Base-by-base conservation (phyloP, 2,888 invertebrate genomes). In the Prionchulus punctatus region DNA sequence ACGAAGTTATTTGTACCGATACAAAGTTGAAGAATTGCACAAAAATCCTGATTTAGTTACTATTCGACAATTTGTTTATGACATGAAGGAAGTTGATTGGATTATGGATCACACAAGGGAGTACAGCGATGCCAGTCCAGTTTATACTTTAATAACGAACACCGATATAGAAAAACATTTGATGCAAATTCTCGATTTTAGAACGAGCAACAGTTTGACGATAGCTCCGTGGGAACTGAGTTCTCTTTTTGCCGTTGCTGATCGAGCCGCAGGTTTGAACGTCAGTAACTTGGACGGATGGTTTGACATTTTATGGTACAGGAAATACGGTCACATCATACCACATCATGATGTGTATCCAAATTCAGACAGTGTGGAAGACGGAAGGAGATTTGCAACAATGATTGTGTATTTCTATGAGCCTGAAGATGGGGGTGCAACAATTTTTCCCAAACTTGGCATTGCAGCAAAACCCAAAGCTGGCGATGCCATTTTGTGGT, bases 401-500 rank as follows among this genome's bases (percentile, higher is more conserved):
- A 12, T 49, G 50, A 49, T 49, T 12, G 30, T 49, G 3, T 49
- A 49, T 49, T 49, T 49, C 12, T 12, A 45, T n/a, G n/a, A n/a
- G n/a, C 26, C 31, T 26, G 18, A 1, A n/a, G 23, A 57, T n/a
- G 26, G 53, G 42, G 49, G 28, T 61, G 65, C 59, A 1, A 67
- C 66, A 1, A 58, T 67, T 4, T 66, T 65, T 50, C 66, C 66
- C 2, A 7, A 31, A 0, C 49, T 63, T 2, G 58, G 56, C 3
- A 28, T 60, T 1, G 53, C 57, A 7, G 59, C 66, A 1, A 53
- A 57, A 4, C 62, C 66, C 1, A 49, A 59, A 2, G 54, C 60
- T 1, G 66, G 66, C 23, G 66, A 67, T 50, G 65, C 61, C 7
- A 55, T 65, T 23, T 47, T 67, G 18, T 67, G 67, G 67, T 57